A percentile compares a stretch with the other conserved stretches of the same genome.
Evolutionary conservation across 1,140 invertebrate species (phyloP).

Genomic region (Drosophila sproati): DNA sequence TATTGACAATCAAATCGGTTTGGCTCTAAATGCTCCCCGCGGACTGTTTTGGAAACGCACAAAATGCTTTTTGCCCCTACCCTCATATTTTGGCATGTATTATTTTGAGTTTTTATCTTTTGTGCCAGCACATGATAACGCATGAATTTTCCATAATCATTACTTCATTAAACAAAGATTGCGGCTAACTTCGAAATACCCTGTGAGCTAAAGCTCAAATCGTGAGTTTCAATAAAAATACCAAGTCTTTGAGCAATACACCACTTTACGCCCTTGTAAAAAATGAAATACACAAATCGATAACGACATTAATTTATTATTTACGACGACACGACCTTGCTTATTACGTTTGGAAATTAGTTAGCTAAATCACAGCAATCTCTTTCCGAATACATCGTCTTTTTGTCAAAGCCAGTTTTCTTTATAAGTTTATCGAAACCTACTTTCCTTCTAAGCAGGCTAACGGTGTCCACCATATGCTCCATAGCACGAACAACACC

Average conservation of each 20-base stretch:
- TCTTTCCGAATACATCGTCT: slow-evolving; percentile 1
- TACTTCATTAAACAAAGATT: not conserved
- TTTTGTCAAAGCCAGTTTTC: slow-evolving; percentile 1
- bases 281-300: no score
- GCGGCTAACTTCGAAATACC: no score
- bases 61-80: not conserved
- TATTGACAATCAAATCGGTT: slow-evolving; percentile 67
- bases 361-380: not conserved
- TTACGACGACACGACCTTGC: slow-evolving; percentile 24
- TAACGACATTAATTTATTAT: slow-evolving; percentile 17
- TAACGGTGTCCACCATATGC: slow-evolving; percentile 65
- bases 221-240: no score
- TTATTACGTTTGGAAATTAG: not conserved
- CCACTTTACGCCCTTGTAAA: no score
- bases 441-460: slow-evolving; percentile 66
- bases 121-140: slow-evolving; percentile 1
- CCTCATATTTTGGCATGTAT: slow-evolving; percentile 7
- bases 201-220: no score
- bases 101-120: slow-evolving; percentile 4
- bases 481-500: slow-evolving; percentile 68
- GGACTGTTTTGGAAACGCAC: slow-evolving; percentile 36
- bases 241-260: no score
- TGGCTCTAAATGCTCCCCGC: slow-evolving; percentile 58
- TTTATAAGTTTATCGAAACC: slow-evolving; percentile 31
- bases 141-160: not conserved